Percentiles rank a stretch among this genome's conserved stretches.
These are phyloP conservation scores for Ceraclea dissimilis DNA, from an alignment of 2,888 invertebrate species.

Conservation along the genomic window DNA sequence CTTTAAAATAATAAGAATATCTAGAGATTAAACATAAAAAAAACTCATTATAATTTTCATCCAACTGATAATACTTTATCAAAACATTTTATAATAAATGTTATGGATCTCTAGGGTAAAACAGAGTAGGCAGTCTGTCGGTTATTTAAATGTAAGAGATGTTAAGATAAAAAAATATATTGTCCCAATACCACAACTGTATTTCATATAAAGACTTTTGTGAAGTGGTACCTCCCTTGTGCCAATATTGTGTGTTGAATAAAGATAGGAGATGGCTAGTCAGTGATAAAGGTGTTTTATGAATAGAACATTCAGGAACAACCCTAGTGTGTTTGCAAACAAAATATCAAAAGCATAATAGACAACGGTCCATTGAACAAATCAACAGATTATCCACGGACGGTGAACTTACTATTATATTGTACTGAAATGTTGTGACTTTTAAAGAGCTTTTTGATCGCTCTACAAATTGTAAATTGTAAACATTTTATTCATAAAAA, in stretches of 20 bases:
- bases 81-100: no score
- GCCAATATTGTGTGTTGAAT: neutral
- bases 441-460: no score
- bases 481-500: no score
- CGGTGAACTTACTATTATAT: neutral
- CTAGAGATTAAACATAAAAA: no score
- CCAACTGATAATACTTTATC: no score
- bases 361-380: conserved; percentile 22
- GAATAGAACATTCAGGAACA: neutral
- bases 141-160: neutral
- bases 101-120: no score
- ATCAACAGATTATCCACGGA: conserved; percentile 17
- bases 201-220: neutral
- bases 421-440: neutral
- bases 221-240: neutral
- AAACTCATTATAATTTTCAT: no score
- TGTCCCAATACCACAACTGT: neutral
- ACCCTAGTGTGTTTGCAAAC: neutral
- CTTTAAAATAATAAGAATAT: no score
- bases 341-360: conserved; percentile 13
- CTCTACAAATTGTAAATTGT: no score
- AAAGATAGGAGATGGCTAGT: neutral
- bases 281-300: neutral
- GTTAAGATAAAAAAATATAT: neutral
- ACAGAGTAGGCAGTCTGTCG: no score